phyloP scores from a whole-genome alignment of 2,888 invertebrate genomes.

The Perdita meconis region DNA sequence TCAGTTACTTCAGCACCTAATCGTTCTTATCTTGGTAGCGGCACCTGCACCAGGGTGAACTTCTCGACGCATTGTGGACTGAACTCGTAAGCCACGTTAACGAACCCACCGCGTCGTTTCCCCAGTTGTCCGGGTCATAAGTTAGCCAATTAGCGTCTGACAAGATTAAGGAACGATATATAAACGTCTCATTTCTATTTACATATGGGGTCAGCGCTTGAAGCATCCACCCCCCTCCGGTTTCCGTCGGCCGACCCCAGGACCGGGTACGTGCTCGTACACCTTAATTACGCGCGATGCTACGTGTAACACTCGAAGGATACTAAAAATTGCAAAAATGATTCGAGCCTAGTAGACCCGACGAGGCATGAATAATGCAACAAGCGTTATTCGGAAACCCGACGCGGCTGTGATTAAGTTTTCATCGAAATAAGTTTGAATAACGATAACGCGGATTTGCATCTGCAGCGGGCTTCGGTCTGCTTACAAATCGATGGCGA shows the following conservation, averaged over 20 bases:
- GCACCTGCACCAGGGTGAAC: conserved; percentile 54
- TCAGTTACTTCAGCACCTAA: conserved; percentile 45
- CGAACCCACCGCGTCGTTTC: conserved; percentile 60
- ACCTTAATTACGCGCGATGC: conserved; percentile 10
- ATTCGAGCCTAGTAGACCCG: not conserved
- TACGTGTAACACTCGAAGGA: conserved; percentile 3
- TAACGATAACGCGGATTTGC: conserved; percentile 31
- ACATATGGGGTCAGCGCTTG: conserved; percentile 48
- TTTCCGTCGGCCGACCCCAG: not conserved
- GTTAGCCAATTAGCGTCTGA: conserved; percentile 68
- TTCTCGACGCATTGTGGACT: conserved; percentile 55
- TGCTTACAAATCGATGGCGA: conserved; percentile 20
- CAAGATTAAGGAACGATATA: conserved; percentile 64
- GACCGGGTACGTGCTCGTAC: conserved; percentile 2
- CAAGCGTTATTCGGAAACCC: conserved; percentile 10
- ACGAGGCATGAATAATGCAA: conserved; percentile 42
- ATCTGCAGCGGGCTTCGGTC: not conserved
- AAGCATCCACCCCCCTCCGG: not conserved
- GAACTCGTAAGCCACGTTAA: conserved; percentile 66
- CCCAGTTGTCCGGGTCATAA: conserved; percentile 61
- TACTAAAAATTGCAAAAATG: conserved; percentile 43
- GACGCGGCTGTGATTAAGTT: conserved; percentile 34
- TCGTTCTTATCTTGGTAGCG: conserved; percentile 57
- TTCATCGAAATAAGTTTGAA: conserved; percentile 36
- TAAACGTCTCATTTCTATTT: conserved; percentile 66